Evolutionary conservation across 1,140 invertebrate genomes (phyloP).

Genomic region (Drosophila bocqueti): DNA sequence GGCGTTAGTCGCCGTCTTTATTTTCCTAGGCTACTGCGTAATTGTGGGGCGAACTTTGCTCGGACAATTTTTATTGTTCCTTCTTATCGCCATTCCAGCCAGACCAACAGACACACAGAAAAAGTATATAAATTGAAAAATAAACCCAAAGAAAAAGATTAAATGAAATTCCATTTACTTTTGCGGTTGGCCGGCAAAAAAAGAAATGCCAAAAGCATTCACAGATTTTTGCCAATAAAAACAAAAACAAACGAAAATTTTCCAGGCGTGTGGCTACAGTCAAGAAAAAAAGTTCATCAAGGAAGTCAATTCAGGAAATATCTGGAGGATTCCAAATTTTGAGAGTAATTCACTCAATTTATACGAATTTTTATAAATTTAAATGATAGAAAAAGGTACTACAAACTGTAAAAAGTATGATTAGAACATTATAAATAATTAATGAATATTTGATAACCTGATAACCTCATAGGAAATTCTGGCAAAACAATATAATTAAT

Average conservation of each 20-base stretch:
- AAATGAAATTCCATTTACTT: slow-evolving; percentile 35
- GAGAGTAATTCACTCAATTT: not conserved
- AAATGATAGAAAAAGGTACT: too few species aligned
- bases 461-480: not conserved
- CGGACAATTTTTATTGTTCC: slow-evolving; percentile 18
- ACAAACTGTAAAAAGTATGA: not conserved
- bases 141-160: slow-evolving; percentile 15
- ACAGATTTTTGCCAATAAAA: slow-evolving; percentile 42
- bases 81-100: slow-evolving; percentile 54
- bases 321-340: not conserved
- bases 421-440: not conserved
- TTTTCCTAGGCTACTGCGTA: slow-evolving; percentile 51
- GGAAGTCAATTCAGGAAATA: not conserved
- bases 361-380: not conserved
- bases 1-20: slow-evolving; percentile 47
- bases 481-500: slow-evolving; percentile 6
- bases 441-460: not conserved
- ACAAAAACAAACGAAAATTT: slow-evolving; percentile 40
- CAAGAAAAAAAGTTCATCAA: slow-evolving; percentile 46
- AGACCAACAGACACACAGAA: slow-evolving; percentile 25
- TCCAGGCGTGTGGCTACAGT: slow-evolving; percentile 42
- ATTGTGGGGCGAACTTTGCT: slow-evolving; percentile 58
- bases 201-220: slow-evolving; percentile 19
- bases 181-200: slow-evolving; percentile 2
- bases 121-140: slow-evolving; percentile 26